phyloP scores from a whole-genome alignment of 1,140 invertebrate genomes.

The Drosophila busckii region DNA sequence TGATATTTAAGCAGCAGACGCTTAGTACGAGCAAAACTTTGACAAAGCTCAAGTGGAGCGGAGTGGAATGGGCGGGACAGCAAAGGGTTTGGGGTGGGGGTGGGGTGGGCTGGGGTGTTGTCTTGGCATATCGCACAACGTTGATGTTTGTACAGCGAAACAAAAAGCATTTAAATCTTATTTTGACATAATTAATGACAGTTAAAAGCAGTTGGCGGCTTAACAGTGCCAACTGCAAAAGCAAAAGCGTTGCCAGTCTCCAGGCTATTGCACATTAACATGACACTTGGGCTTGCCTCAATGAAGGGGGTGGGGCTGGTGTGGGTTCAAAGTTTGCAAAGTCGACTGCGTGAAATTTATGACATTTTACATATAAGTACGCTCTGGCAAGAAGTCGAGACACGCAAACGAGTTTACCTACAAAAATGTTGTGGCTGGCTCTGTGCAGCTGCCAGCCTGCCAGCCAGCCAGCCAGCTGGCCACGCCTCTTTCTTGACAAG shows the following conservation, averaged over 20 bases:
- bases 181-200: constrained; percentile 78
- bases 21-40: constrained; percentile 59
- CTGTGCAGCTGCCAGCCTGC: constrained; percentile 38
- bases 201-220: constrained; percentile 75
- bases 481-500: constrained; percentile 72
- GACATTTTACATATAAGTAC: constrained; percentile 64
- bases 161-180: constrained; percentile 77
- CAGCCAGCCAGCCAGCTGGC: constrained; percentile 15
- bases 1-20: constrained; percentile 52
- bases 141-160: constrained; percentile 65
- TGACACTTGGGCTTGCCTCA: constrained; percentile 46
- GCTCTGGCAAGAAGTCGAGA: constrained; percentile 38
- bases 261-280: constrained; percentile 74
- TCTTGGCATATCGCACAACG: constrained; percentile 24
- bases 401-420: constrained; percentile 62
- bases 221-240: constrained; percentile 34
- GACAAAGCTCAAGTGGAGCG: neutral
- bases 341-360: constrained; percentile 72
- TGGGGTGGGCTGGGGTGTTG: constrained; percentile 2
- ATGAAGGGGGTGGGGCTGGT: neutral
- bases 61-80: neutral
- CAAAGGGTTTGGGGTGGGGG: neutral
- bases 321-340: constrained; percentile 52
- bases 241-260: constrained; percentile 17
- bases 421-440: constrained; percentile 42